A percentile compares a stretch with the other conserved stretches of the same genome.
These are phyloP conservation scores for Megaceryle torquata DNA, from an alignment of 2,113 vertebrate genomes.

Conservation along the genomic window DNA sequence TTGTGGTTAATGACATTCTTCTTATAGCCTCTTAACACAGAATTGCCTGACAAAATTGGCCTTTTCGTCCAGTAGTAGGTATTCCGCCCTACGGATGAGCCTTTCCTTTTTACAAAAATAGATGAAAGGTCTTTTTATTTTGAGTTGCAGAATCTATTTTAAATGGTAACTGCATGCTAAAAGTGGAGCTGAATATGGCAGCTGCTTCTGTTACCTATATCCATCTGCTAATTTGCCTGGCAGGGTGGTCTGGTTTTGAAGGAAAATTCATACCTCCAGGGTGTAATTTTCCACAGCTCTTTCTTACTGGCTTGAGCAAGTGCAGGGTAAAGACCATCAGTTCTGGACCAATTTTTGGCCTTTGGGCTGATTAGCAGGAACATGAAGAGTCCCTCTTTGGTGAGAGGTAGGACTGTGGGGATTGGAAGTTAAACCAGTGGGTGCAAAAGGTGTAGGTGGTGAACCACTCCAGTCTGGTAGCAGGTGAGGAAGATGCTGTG, in stretches of 20 bases:
- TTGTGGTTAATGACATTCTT: slow-evolving; percentile 76
- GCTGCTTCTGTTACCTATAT: slow-evolving; percentile 28
- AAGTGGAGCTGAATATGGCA: background rate
- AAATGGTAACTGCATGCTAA: background rate
- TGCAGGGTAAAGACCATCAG: slow-evolving; percentile 2
- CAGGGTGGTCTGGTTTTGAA: slow-evolving; percentile 33
- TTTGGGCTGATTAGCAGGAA: background rate
- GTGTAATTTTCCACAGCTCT: slow-evolving; percentile 7
- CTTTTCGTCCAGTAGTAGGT: slow-evolving; percentile 55
- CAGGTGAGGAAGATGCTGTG: slow-evolving; percentile 45
- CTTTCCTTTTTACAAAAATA: slow-evolving; percentile 27
- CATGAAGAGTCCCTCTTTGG: background rate
- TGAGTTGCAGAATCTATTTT: slow-evolving; percentile 34
- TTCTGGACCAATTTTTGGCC: background rate
- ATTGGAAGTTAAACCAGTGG: slow-evolving; percentile 21
- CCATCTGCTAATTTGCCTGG: slow-evolving; percentile 36
- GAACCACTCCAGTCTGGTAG: background rate
- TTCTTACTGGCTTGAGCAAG: background rate
- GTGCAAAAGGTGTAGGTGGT: slow-evolving; percentile 5
- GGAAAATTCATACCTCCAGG: background rate
- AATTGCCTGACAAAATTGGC: slow-evolving; percentile 63
- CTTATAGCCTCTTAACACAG: slow-evolving; percentile 69
- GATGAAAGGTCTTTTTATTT: slow-evolving; percentile 39
- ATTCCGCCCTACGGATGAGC: background rate
- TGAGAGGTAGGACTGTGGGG: background rate